Evolutionary conservation across 2,113 vertebrate genomes (phyloP).

Genomic region (Arizona elegans): DNA sequence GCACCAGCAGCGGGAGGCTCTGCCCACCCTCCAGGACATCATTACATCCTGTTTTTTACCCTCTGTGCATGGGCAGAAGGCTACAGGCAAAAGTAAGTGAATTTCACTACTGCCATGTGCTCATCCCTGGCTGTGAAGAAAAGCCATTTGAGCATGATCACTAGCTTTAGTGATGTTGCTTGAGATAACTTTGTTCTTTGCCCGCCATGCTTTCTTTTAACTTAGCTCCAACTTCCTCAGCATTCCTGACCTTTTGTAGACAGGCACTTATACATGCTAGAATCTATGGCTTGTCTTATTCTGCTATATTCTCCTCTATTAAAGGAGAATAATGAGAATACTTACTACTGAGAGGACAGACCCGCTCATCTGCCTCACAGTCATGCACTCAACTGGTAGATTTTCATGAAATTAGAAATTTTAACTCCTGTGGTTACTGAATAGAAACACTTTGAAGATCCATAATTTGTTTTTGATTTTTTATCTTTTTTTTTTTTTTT

Average conservation of each 20-base stretch:
- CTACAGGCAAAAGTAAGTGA: no score
- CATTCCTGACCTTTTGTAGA: neutral
- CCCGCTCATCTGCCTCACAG: neutral
- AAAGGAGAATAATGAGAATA: no score
- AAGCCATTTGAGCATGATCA: neutral
- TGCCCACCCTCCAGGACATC: no score
- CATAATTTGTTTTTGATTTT: neutral
- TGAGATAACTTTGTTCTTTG: neutral
- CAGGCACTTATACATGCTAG: neutral
- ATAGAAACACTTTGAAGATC: neutral
- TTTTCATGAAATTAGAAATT: neutral
- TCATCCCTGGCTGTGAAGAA: neutral
- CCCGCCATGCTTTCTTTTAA: neutral
- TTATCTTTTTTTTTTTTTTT: no score
- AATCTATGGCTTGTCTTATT: neutral
- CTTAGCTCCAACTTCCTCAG: neutral
- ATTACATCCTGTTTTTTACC: no score
- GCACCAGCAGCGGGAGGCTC: no score
- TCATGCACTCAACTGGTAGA: neutral
- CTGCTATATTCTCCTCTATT: no score
- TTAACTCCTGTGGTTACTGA: neutral
- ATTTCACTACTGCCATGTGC: neutral
- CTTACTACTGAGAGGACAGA: no score
- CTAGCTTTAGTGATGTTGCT: neutral
- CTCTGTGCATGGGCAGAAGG: no score